These are phyloP conservation scores for Melanargia galathea DNA, from an alignment of 2,888 invertebrate species.

Conservation along the genomic window DNA sequence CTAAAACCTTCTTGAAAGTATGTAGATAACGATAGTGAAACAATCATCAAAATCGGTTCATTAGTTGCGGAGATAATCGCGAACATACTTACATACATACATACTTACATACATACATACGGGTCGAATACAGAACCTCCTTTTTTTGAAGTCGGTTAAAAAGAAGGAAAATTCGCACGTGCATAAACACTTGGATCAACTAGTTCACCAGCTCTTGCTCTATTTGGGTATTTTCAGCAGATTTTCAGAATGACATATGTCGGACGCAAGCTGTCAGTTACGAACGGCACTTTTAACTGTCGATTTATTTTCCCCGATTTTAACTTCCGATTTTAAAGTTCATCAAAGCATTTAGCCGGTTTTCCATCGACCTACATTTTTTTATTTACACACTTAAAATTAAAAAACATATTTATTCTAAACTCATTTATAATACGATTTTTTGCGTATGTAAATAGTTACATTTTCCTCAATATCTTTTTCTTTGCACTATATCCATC, in stretches of 20 bases:
- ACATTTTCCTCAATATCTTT: too few species aligned
- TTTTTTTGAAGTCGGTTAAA: neutral
- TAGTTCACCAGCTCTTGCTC: neutral
- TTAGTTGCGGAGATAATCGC: too few species aligned
- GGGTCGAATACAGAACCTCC: too few species aligned
- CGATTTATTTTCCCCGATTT: slow-evolving; percentile 26
- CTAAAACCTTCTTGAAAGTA: too few species aligned
- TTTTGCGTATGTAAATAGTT: too few species aligned
- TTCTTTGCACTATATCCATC: too few species aligned
- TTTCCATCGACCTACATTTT: neutral
- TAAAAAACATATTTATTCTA: too few species aligned
- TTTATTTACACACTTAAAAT: neutral
- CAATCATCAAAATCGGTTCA: too few species aligned
- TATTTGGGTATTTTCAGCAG: slow-evolving; percentile 12
- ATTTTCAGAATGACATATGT: slow-evolving; percentile 28
- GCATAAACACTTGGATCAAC: neutral
- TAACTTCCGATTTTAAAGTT: slow-evolving; percentile 8
- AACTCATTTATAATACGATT: too few species aligned
- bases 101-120: too few species aligned
- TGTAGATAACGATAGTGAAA: too few species aligned
- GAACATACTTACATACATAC: too few species aligned
- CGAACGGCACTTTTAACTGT: slow-evolving; percentile 28
- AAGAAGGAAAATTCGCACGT: neutral
- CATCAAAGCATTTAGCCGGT: neutral
- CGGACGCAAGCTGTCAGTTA: slow-evolving; percentile 24